phyloP scores from a whole-genome alignment of 2,113 vertebrate genomes.

The Tachysurus vachellii region DNA sequence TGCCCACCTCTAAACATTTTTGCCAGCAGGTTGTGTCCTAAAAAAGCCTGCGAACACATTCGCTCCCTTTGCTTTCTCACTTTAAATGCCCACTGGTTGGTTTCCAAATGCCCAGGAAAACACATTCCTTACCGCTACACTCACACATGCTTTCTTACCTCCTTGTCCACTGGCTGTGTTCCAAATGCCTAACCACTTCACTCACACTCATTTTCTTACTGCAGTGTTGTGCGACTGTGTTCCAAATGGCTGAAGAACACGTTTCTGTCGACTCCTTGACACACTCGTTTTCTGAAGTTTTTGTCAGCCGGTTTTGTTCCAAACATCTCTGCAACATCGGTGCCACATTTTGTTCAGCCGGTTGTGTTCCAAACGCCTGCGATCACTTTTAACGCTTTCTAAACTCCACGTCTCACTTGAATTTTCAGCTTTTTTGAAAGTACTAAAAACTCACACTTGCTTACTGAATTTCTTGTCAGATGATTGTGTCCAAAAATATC shows the following conservation, averaged over 20 bases:
- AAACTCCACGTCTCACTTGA: neutral
- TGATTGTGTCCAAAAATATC: neutral
- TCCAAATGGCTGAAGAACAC: neutral
- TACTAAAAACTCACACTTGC: neutral
- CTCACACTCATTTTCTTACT: neutral
- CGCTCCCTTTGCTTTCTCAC: neutral
- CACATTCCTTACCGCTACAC: neutral
- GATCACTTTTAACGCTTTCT: neutral
- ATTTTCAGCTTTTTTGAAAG: neutral
- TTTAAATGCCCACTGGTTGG: neutral
- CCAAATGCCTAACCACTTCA: slow-evolving; percentile 1
- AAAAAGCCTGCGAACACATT: slow-evolving; percentile 4
- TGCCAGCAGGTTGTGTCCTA: neutral
- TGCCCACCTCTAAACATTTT: neutral
- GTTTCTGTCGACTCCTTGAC: neutral
- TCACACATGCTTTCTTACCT: neutral
- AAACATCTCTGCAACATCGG: neutral
- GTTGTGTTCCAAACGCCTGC: slow-evolving; percentile 1
- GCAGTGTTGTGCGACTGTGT: neutral
- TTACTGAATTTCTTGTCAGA: neutral
- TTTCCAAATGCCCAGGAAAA: neutral
- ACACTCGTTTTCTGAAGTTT: neutral
- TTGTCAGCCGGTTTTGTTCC: neutral
- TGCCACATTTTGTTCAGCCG: no score
- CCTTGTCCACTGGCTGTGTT: neutral